A percentile compares a stretch with the other conserved stretches of the same genome.
phyloP scores from a whole-genome alignment of 2,797 vertebrate genomes.

The Myotis vivesi region DNA sequence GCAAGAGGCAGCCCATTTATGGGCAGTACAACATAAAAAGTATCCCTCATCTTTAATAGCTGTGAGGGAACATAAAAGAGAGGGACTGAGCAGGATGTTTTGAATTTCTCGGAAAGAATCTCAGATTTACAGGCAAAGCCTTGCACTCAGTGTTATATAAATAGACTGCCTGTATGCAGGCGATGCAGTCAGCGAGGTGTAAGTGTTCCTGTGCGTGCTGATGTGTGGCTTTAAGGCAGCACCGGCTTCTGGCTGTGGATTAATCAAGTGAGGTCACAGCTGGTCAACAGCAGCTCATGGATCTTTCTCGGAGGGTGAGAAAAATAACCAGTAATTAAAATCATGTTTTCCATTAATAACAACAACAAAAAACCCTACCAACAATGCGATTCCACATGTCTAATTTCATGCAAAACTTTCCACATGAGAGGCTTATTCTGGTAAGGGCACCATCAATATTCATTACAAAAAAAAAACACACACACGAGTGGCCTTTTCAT shows the following conservation, averaged over 20 bases:
- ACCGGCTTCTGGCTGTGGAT: background rate
- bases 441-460: background rate
- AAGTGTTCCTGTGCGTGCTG: background rate
- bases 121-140: background rate
- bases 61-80: background rate
- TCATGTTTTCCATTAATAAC: constrained; percentile 66
- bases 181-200: background rate
- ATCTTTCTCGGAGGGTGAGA: constrained; percentile 46
- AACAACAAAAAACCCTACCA: constrained; percentile 62
- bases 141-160: background rate
- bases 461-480: background rate
- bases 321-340: constrained; percentile 72
- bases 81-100: background rate
- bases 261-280: background rate
- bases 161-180: background rate
- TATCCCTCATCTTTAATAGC: background rate
- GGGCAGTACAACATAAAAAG: background rate
- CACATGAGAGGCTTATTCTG: constrained; percentile 44
- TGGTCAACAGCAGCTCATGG: constrained; percentile 21
- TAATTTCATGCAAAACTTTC: constrained; percentile 60
- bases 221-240: background rate
- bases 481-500: background rate
- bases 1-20: background rate
- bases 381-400: constrained; percentile 53
- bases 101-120: background rate